Base-by-base conservation (phyloP, 2,113 vertebrate genomes). In the Petrocephalus zakoni region DNA sequence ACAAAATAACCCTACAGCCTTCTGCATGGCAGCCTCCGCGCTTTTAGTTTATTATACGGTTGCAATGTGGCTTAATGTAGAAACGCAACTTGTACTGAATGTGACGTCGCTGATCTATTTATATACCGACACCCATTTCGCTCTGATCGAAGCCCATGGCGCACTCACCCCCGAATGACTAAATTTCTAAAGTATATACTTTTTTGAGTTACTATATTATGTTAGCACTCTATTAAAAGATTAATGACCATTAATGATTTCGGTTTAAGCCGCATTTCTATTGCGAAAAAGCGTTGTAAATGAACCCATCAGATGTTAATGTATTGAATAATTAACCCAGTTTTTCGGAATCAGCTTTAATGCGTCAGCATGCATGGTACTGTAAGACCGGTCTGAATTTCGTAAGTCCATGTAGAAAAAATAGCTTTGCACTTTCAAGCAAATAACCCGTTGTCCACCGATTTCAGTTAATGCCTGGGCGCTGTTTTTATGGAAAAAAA, bases 1-100 rank as follows among this genome's bases (percentile, higher is more conserved):
- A 91, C 86, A 87, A 90, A 93, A 93, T 91, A 83, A 83, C 46
- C 46, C 88, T 88, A 83, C 91, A 61, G 88, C 56, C 85, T 89
- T 92, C 92, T 93, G 90, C 90, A 93, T 93, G 89, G 91, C 92
- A 91, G 88, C 91, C 92, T 90, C 89, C 61, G 90, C 89, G 90
- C 61, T 84, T 88, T 92, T 92, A 55, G 90, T 91, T 90, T 93
- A 89, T 90, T 90, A 92, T 90, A 85, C 90, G 87, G 89, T 78
- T 89, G 52, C 86, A 52, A 61, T 88, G 83, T 89, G 88, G 88
- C 91, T 93, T 89, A 92, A 91, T 91, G 58, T 85, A 89, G 47
- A 89, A 91, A 91, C 91, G 88, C 90, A 56, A 93, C 94, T 93
- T 92, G 87, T 91, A 89, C 47, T 89, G 53, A 88, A 90, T 49